phyloP scores from a whole-genome alignment of 30 jellyfish, hydroid and myxozoan species.

The Rhopilema esculentum region DNA sequence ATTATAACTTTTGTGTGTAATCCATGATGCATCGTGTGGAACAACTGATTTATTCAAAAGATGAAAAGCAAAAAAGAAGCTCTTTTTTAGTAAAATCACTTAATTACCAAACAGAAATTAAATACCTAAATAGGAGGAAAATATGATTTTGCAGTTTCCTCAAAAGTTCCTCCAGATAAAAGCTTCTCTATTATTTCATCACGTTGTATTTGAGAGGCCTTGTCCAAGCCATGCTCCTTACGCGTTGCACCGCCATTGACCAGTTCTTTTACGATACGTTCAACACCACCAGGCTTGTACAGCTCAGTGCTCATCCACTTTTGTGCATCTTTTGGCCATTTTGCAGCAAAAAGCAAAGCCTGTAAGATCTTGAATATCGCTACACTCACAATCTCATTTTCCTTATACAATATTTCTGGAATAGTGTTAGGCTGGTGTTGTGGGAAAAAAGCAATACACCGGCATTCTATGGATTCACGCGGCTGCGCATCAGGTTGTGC shows the following conservation, averaged over 20 bases:
- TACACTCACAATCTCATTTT: conserved; percentile 41
- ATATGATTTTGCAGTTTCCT: conserved; percentile 27
- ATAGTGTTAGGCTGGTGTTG: conserved; percentile 54
- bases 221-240: conserved; percentile 38
- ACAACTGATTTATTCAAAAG: too few species aligned
- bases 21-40: too few species aligned
- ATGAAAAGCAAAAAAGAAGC: too few species aligned
- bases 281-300: conserved; percentile 46
- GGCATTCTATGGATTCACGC: conserved; percentile 56
- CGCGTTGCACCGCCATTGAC: conserved; percentile 46
- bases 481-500: conserved; percentile 50
- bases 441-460: conserved; percentile 59
- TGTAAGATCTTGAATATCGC: conserved; percentile 28
- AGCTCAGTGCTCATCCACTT: conserved; percentile 49
- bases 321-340: conserved; percentile 49
- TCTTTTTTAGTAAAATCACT: too few species aligned
- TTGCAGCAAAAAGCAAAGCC: neutral
- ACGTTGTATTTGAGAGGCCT: conserved; percentile 15
- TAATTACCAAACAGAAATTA: too few species aligned
- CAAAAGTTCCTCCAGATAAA: conserved; percentile 26
- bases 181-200: conserved; percentile 35
- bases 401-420: conserved; percentile 22
- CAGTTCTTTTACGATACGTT: conserved; percentile 23
- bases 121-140: conserved; percentile 23
- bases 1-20: too few species aligned